phyloP scores from a whole-genome alignment of 1,140 invertebrate genomes.

The Rhagoletis pomonella region DNA sequence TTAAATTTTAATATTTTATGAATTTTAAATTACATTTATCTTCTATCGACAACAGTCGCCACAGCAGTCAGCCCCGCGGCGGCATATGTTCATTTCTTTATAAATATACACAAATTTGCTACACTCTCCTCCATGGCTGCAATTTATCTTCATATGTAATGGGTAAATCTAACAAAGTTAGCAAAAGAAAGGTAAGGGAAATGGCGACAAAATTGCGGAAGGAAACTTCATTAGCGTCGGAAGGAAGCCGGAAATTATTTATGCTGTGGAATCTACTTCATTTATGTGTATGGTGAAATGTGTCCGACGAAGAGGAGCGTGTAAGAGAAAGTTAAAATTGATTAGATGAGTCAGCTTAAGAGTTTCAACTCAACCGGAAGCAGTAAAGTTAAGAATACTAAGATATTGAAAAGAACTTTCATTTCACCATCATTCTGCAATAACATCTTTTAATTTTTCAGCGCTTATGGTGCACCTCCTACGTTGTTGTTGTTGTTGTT shows the following conservation, averaged over 20 bases:
- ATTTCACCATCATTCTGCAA: no score
- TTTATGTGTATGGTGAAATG: not conserved
- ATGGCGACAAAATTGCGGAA: not conserved
- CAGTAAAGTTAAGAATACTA: not conserved
- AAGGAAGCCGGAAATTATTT: slow-evolving; percentile 20
- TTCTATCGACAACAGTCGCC: slow-evolving; percentile 37
- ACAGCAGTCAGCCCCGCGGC: not conserved
- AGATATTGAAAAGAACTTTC: no score
- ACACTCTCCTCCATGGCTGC: slow-evolving; percentile 12
- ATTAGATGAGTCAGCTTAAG: not conserved
- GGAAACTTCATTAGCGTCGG: not conserved
- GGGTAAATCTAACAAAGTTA: slow-evolving; percentile 17
- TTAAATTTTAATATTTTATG: slow-evolving; percentile 43
- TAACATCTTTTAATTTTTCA: no score
- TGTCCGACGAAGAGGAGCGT: not conserved
- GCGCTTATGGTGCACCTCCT: no score
- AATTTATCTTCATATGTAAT: slow-evolving; percentile 23
- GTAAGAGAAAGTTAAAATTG: not conserved
- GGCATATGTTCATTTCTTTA: slow-evolving; percentile 8
- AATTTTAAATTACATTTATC: slow-evolving; percentile 53
- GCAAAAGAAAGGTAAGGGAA: not conserved
- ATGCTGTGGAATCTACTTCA: not conserved
- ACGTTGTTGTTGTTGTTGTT: no score
- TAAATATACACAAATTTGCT: slow-evolving; percentile 31
- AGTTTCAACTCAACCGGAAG: not conserved